Percentiles rank a stretch among this genome's conserved stretches.
These are phyloP conservation scores for Aphelenchoides besseyi DNA, from an alignment of 1,140 invertebrate species.

Conservation along the genomic window DNA sequence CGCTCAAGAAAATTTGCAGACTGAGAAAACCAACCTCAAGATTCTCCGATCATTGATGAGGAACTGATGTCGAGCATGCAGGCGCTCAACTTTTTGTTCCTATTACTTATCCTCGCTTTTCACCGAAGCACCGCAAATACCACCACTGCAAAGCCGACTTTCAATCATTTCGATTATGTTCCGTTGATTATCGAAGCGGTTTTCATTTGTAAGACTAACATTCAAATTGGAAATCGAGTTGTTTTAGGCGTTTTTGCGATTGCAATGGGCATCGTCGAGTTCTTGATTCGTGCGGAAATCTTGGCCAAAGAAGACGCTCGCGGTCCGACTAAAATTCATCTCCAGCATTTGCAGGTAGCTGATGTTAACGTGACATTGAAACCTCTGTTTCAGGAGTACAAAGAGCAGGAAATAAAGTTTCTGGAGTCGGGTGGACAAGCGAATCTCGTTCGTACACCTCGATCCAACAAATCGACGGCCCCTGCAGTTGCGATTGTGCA, in stretches of 20 bases:
- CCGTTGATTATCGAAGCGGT: neutral
- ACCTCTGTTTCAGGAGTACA: neutral
- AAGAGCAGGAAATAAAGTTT: conserved; percentile 1
- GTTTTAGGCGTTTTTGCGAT: neutral
- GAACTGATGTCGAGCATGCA: too few species aligned
- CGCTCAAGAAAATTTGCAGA: too few species aligned
- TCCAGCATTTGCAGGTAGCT: neutral
- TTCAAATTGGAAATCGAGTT: too few species aligned
- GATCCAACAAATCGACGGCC: too few species aligned
- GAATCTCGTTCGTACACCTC: neutral
- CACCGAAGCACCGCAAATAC: too few species aligned
- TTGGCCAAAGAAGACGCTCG: conserved; percentile 4
- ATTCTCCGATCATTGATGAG: too few species aligned
- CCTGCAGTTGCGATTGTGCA: neutral
- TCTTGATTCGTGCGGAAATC: neutral
- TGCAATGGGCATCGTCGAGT: conserved; percentile 5
- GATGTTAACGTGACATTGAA: neutral
- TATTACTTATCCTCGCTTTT: too few species aligned
- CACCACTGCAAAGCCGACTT: neutral
- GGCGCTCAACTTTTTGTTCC: too few species aligned
- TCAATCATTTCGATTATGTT: neutral
- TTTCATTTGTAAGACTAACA: neutral
- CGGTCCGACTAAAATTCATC: conserved; percentile 9
- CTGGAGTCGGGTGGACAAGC: conserved; percentile 2
- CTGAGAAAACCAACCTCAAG: too few species aligned